These are phyloP conservation scores for Rhamphomyia laevipes DNA, from an alignment of 2,888 invertebrate genomes.

Conservation along the genomic window DNA sequence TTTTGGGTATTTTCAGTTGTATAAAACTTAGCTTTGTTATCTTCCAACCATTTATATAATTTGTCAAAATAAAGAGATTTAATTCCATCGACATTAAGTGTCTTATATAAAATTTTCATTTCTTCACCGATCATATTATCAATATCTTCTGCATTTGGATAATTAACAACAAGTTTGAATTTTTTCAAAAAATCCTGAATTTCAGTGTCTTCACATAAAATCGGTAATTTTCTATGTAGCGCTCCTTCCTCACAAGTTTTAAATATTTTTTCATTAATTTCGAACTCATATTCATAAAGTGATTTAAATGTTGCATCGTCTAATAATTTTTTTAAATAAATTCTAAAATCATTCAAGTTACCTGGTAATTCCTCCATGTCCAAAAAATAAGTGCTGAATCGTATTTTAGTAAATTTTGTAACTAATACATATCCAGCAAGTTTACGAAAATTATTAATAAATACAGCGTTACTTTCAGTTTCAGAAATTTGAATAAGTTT, in stretches of 20 bases:
- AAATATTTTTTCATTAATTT: too few species aligned
- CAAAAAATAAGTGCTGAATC: conserved; percentile 1
- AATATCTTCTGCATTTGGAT: background rate
- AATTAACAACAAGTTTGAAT: background rate
- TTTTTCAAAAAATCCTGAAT: background rate
- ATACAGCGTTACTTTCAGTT: background rate
- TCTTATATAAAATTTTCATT: too few species aligned
- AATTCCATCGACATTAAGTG: background rate
- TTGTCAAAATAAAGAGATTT: background rate
- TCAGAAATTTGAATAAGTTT: too few species aligned
- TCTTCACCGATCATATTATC: too few species aligned
- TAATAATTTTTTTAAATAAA: too few species aligned
- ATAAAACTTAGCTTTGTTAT: background rate
- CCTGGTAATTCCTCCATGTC: background rate
- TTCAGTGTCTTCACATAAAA: background rate
- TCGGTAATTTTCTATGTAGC: background rate
- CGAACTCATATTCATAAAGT: too few species aligned
- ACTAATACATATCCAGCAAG: conserved; percentile 1
- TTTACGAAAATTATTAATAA: background rate
- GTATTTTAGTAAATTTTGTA: background rate
- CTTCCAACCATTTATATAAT: conserved; percentile 1
- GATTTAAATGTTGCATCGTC: too few species aligned
- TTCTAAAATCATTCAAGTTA: background rate
- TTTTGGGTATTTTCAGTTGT: background rate
- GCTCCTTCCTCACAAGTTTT: too few species aligned